Percentiles rank a stretch among this genome's conserved stretches.
Conservation (phyloP, 1,140 invertebrate species). For the Antheraea mylitta region DNA sequence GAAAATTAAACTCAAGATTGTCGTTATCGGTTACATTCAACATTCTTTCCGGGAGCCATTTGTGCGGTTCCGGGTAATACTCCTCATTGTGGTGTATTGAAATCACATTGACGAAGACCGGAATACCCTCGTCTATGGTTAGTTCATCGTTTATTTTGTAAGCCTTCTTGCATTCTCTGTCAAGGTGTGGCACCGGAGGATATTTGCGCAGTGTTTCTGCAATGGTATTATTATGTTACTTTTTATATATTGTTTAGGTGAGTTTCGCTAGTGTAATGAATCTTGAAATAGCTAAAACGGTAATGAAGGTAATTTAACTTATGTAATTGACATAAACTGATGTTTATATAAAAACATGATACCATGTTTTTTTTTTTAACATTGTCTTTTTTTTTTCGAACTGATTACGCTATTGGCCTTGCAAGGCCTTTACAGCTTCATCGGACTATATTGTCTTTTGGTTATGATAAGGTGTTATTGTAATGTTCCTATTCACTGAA, state of each 20-base stretch:
- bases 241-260: neutral
- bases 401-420: too few species aligned
- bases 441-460: too few species aligned
- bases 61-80: conserved; percentile 83
- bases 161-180: conserved; percentile 68
- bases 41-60: conserved; percentile 82
- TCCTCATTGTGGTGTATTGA: conserved; percentile 77
- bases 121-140: conserved; percentile 42
- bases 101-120: conserved; percentile 51
- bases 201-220: conserved; percentile 80
- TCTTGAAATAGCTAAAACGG: too few species aligned
- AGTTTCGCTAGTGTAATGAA: neutral
- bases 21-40: conserved; percentile 76
- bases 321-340: too few species aligned
- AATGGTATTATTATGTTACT: conserved; percentile 7
- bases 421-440: too few species aligned
- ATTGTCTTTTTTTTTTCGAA: too few species aligned
- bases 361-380: too few species aligned
- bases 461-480: too few species aligned
- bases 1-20: conserved; percentile 78
- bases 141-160: conserved; percentile 78
- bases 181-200: conserved; percentile 78
- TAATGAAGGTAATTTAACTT: too few species aligned
- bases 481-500: too few species aligned
- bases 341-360: too few species aligned